Percentiles rank a stretch among this genome's conserved stretches.
Evolutionary conservation across 1,140 invertebrate genomes (phyloP).

Genomic region (Macrosteles quadrilineatus): DNA sequence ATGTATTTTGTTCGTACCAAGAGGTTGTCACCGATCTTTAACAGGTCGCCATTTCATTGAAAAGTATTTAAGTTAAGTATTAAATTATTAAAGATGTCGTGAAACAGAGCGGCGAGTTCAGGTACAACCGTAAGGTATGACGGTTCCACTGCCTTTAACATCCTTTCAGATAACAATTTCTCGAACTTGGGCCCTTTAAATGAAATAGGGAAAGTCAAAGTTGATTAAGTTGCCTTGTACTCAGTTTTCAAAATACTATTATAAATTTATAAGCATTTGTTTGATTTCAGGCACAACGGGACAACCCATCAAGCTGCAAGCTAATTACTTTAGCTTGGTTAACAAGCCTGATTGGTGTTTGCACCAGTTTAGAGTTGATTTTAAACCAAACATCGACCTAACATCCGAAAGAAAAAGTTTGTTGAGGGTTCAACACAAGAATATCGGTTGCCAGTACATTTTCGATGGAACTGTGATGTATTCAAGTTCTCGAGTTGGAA

Average conservation of each 20-base stretch:
- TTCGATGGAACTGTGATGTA: conserved; percentile 57
- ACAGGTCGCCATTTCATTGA: too few relatives aligned
- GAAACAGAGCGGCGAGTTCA: not conserved
- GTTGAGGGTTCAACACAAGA: conserved; percentile 56
- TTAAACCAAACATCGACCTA: conserved; percentile 70
- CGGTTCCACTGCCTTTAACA: too few relatives aligned
- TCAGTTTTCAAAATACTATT: not conserved
- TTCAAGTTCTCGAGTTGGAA: too few relatives aligned
- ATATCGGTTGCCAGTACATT: conserved; percentile 54
- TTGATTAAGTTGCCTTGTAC: not conserved
- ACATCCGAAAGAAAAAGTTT: conserved; percentile 63
- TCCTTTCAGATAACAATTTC: too few relatives aligned
- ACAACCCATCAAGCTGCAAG: conserved; percentile 53
- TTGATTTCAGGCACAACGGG: conserved; percentile 29
- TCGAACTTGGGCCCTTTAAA: too few relatives aligned
- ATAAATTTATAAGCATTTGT: not conserved
- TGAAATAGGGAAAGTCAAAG: too few relatives aligned
- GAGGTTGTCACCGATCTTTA: too few relatives aligned
- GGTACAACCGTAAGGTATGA: too few relatives aligned
- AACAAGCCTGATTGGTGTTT: conserved; percentile 71
- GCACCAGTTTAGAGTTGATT: conserved; percentile 81
- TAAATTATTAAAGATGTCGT: not conserved
- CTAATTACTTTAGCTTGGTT: conserved; percentile 76
- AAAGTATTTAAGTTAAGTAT: too few relatives aligned
- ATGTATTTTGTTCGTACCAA: too few relatives aligned